phyloP scores from a whole-genome alignment of 2,888 invertebrate species.

The Yponomeuta malinellus region DNA sequence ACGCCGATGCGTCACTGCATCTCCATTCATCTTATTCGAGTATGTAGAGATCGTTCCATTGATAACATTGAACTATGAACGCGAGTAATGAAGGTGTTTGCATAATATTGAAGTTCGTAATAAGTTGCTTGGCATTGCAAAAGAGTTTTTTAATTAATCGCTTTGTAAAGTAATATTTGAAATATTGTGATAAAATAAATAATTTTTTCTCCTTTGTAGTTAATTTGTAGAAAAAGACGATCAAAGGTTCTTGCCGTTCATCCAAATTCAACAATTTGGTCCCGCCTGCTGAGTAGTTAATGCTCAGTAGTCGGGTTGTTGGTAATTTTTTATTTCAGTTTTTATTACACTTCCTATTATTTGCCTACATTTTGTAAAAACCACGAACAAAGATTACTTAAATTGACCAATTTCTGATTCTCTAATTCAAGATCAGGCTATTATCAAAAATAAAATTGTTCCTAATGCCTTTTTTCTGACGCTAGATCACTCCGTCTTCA shows the following conservation, averaged over 20 bases:
- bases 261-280: no score
- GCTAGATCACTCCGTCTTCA: neutral
- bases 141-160: neutral
- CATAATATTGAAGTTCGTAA: neutral
- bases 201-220: no score
- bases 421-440: neutral
- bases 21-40: constrained; percentile 2
- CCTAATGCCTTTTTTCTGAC: neutral
- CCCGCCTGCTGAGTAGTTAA: no score
- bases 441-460: neutral
- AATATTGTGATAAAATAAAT: neutral
- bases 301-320: no score
- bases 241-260: no score
- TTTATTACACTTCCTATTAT: no score
- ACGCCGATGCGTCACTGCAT: neutral
- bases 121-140: neutral
- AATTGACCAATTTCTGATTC: neutral
- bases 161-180: neutral
- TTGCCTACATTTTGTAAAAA: neutral
- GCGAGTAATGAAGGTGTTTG: neutral
- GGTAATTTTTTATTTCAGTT: no score
- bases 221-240: no score
- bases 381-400: neutral
- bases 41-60: constrained; percentile 1
- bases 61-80: neutral